Base-by-base conservation (phyloP, 2,888 invertebrate species). In the Anthrax anthrax region DNA sequence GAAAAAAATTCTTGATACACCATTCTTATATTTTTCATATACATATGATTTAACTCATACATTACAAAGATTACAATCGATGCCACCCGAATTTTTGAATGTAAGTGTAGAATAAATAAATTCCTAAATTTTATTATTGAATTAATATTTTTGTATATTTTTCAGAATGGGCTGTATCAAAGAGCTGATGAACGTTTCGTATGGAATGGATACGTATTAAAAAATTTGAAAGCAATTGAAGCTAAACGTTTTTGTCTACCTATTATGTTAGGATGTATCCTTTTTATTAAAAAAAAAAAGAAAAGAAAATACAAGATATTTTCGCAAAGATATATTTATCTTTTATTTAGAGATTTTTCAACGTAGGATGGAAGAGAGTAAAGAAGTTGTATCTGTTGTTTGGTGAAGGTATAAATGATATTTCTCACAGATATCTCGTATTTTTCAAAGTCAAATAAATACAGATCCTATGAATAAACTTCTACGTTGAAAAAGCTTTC, bases 11-110 rank as follows among this genome's bases (percentile, higher is more conserved):
- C 71, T 98, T 45, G 78, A 81, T 37, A 85, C 87, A 2, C 89
- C 91, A 1, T 80, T 81, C 57, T 87, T 88, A 57, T 98, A 95
- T 70, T 97, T 90, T 71, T 95, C 94, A 16, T 88, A 91, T 58
- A 84, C 87, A 2, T 91, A 90, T 61, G 97, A 98, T 69, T 69
- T 98, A 46, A 90, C 91, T 19, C 94, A 95, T 65, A 78, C 89
- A 1, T 74, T 92, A 63, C 96, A 98, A 65, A 72, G 92, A 52
- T 71, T 94, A 52, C 84, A 86, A 57, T 82, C 84, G 45, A 85
- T 86, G 45, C 77, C 84, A 0, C 82, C 87, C 0, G 88, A 89
- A 54, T 91, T 90, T 64, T 74, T 84, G 52, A 78, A 76, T 69
- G 81, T 81, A 54, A 44, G 43, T 42, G 46, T 13, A 29, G 4